Evolutionary conservation across 2,797 vertebrate genomes (phyloP), one percentile per base, ranked within the genome.

Genomic region (Spea hammondii): DNA sequence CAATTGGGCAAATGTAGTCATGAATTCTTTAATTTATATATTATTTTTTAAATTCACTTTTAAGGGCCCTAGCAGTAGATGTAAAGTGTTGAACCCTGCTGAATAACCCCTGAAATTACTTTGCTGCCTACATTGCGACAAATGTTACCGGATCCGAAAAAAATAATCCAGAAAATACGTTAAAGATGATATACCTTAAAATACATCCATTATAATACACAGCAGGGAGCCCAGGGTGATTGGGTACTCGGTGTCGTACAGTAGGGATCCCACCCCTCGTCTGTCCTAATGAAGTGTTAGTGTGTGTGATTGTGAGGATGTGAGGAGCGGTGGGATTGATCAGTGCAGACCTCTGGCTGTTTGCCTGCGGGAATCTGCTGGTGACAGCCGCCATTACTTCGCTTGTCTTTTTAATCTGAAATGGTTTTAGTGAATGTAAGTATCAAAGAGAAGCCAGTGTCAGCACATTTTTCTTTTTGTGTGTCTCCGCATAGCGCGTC

Each of bases 201-300:
- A 53, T 53, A 11, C 10, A 7, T 1, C 51, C 51, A 53, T 53
- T 53, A 53, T 53, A 53, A 53, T 53, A 9, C 49, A 53, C 68
- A 77, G 67, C 49, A 8, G 67, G 76, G 44, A 14, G 59, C 10
- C 32, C 13, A 53, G 51, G 6, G 10, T 6, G 10, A 53, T 53
- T 53, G 10, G 6, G 10, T 7, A 53, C 32, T 32, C 32, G 10
- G 51, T 1, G 10, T 53, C 51, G 6, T 53, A 11, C 51, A 53
- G 51, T 7, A 53, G 32, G 10, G 51, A 53, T 74, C 51, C 14
- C 32, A 53, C 57, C 32, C 62, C 57, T 74, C 71, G 74, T 47
- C 69, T 13, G 66, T 64, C 49, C 72, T 79, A 74, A 79, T 79
- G 70, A 74, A 65, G 71, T 79, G 72, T 79, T 67, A 80, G 67